Conservation (phyloP, 2,113 vertebrate genomes). For the Emydocephalus ijimae region DNA sequence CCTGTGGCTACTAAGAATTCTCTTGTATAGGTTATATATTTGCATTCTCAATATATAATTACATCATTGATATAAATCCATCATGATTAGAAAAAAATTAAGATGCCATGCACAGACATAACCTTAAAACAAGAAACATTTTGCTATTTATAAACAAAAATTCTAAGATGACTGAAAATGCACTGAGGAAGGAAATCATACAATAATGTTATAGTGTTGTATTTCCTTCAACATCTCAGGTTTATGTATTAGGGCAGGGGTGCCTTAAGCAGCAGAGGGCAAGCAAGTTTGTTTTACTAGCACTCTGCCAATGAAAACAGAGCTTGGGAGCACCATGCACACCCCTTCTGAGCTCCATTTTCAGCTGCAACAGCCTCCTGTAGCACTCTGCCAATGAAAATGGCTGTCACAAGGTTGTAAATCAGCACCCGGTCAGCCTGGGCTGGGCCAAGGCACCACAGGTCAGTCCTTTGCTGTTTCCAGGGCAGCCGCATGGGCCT, state of each 20-base stretch:
- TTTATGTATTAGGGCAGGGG: not conserved
- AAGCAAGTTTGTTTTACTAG: too few relatives aligned
- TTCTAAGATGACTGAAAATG: not conserved
- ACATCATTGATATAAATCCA: not conserved
- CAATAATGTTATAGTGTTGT: not conserved
- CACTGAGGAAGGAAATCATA: not conserved
- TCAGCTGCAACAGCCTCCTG: too few relatives aligned
- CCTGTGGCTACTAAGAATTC: not conserved
- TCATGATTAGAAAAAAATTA: not conserved
- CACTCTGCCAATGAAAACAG: too few relatives aligned
- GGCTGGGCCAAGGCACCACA: too few relatives aligned
- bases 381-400: too few relatives aligned
- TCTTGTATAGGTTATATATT: not conserved
- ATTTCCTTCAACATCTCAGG: not conserved
- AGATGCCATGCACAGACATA: not conserved
- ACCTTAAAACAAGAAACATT: not conserved
- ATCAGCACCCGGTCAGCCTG: too few relatives aligned
- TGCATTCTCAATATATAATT: not conserved
- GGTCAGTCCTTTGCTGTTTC: too few relatives aligned
- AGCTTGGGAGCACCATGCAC: too few relatives aligned
- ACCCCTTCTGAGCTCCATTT: too few relatives aligned
- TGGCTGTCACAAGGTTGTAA: too few relatives aligned
- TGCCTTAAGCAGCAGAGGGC: too few relatives aligned
- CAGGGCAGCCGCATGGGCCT: too few relatives aligned
- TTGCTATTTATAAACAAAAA: not conserved